phyloP scores from a whole-genome alignment of 2,113 vertebrate species.

The Anhinga rufa region DNA sequence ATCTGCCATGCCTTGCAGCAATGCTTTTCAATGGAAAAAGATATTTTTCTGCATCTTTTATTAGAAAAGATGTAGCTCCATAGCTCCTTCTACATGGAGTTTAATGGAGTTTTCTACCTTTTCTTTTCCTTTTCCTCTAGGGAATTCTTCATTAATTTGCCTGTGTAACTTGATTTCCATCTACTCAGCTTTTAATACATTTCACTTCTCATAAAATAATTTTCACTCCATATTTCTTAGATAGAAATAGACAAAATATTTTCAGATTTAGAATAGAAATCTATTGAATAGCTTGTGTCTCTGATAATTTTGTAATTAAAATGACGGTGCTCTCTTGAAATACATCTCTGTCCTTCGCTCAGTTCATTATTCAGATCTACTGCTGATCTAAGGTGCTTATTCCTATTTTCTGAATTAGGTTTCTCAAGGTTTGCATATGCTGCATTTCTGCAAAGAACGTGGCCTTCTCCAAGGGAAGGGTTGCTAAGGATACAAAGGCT shows the following conservation, averaged over 20 bases:
- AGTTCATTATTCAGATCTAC: background rate
- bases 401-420: background rate
- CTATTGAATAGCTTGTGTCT: background rate
- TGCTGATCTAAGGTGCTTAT: background rate
- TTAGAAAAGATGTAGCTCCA: background rate
- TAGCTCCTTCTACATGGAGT: background rate
- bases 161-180: background rate
- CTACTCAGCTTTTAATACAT: background rate
- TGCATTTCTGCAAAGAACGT: background rate
- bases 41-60: background rate
- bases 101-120: background rate
- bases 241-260: background rate
- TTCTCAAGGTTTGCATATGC: background rate
- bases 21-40: background rate
- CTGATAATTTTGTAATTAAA: background rate
- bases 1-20: slow-evolving; percentile 1
- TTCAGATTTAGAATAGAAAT: background rate
- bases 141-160: background rate
- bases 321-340: background rate
- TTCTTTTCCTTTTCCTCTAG: background rate
- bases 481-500: background rate
- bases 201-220: background rate
- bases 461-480: background rate
- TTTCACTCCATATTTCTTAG: background rate
- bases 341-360: background rate